Evolutionary conservation across 1,140 invertebrate species (phyloP).

Genomic region (Diorhabda elongata): DNA sequence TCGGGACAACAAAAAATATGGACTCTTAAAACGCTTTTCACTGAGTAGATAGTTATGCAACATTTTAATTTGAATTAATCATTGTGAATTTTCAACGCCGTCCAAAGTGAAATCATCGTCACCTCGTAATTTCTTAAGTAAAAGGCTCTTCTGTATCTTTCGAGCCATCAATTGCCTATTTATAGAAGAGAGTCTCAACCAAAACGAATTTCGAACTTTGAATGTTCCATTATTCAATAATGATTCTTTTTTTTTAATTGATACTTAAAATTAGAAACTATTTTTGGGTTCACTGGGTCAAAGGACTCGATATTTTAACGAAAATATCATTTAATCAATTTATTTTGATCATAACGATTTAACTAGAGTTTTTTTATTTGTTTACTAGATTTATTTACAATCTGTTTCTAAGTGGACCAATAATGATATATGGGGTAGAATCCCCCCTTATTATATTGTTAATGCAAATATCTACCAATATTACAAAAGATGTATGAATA

Average conservation of each 20-base stretch:
- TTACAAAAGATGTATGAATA: too few species aligned
- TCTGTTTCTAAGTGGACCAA: too few species aligned
- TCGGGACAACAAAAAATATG: too few species aligned
- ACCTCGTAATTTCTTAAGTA: slow-evolving; percentile 34
- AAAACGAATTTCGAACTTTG: background rate
- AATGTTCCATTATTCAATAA: background rate
- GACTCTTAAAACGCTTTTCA: too few species aligned
- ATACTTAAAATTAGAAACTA: background rate
- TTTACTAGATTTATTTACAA: too few species aligned
- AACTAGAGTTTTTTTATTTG: too few species aligned
- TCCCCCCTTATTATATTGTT: too few species aligned
- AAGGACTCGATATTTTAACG: background rate
- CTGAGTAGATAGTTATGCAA: slow-evolving; percentile 6
- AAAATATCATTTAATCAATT: too few species aligned
- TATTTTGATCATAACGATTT: too few species aligned
- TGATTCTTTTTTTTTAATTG: background rate
- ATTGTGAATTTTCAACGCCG: slow-evolving; percentile 26
- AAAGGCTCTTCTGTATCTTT: slow-evolving; percentile 25
- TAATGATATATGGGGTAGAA: too few species aligned
- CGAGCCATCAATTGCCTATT: slow-evolving; percentile 29
- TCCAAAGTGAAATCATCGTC: slow-evolving; percentile 37
- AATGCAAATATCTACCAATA: too few species aligned
- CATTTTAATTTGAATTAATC: slow-evolving; percentile 23
- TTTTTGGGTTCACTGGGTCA: background rate
- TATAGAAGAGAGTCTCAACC: slow-evolving; percentile 31